Conservation (phyloP, 92 coral and sea anemone genomes). For the Umimayanthus kanabou region DNA sequence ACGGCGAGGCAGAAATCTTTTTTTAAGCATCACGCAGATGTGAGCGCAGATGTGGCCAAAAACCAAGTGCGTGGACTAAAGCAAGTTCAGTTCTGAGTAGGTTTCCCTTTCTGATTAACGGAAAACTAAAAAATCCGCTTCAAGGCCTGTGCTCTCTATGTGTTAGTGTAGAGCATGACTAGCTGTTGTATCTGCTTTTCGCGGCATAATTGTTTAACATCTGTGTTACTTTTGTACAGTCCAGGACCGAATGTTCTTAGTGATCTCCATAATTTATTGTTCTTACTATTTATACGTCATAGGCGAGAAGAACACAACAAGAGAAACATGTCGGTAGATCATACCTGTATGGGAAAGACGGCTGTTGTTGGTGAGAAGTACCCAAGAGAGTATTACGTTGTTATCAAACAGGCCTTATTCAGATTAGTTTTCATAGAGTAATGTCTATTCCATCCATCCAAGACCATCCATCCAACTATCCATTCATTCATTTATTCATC, state of each 20-base stretch:
- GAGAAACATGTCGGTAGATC: not conserved
- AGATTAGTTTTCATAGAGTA: not conserved
- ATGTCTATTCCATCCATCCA: not conserved
- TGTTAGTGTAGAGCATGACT: too few species aligned
- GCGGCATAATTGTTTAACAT: too few species aligned
- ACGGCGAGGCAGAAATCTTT: too few species aligned
- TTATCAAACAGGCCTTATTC: not conserved
- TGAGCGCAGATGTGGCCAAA: too few species aligned
- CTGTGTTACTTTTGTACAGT: too few species aligned
- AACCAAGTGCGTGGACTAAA: too few species aligned
- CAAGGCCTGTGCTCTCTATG: too few species aligned
- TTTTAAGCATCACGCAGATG: too few species aligned
- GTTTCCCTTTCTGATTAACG: too few species aligned
- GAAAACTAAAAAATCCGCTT: too few species aligned
- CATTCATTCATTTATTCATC: not conserved
- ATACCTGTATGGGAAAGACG: not conserved
- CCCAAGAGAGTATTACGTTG: not conserved
- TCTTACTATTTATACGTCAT: not conserved
- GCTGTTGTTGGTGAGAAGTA: not conserved
- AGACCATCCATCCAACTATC: not conserved
- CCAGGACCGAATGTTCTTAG: not conserved
- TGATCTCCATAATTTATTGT: not conserved
- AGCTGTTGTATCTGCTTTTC: too few species aligned
- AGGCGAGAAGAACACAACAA: conserved; percentile 1
- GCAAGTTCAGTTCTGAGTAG: too few species aligned